Evolutionary conservation across 2,888 invertebrate species (phyloP).

Genomic region (Maniola hyperantus): DNA sequence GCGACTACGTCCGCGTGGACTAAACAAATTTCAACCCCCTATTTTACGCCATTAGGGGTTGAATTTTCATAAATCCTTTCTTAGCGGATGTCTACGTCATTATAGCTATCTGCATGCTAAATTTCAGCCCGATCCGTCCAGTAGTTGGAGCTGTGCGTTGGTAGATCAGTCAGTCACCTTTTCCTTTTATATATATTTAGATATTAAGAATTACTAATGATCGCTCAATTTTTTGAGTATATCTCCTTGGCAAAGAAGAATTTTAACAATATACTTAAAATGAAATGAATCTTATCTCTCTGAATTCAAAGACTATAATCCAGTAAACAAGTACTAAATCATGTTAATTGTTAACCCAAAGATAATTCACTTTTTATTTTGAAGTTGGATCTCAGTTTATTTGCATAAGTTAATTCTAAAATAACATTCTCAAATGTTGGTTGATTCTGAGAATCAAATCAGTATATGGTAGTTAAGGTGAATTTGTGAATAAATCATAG

Average conservation of each 20-base stretch:
- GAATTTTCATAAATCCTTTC: no score
- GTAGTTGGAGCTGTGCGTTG: no score
- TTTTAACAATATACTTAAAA: background rate
- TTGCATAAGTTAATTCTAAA: conserved; percentile 3
- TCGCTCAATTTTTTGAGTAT: background rate
- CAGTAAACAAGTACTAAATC: conserved; percentile 1
- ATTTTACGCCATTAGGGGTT: no score
- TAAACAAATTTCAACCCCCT: no score
- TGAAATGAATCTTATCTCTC: background rate
- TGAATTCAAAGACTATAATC: background rate
- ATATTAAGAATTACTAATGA: no score
- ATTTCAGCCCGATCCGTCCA: no score
- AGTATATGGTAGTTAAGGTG: background rate
- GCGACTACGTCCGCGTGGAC: no score
- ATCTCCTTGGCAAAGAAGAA: background rate
- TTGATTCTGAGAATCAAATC: background rate
- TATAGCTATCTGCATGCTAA: no score
- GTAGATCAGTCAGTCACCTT: no score
- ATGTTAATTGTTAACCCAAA: conserved; percentile 2
- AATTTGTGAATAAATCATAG: background rate
- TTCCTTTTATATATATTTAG: no score
- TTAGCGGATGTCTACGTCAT: no score
- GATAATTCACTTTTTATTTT: conserved; percentile 9
- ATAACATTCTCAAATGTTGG: conserved; percentile 2
- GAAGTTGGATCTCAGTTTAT: background rate